phyloP scores from a whole-genome alignment of 2,113 vertebrate genomes.

The Excalfactoria chinensis region DNA sequence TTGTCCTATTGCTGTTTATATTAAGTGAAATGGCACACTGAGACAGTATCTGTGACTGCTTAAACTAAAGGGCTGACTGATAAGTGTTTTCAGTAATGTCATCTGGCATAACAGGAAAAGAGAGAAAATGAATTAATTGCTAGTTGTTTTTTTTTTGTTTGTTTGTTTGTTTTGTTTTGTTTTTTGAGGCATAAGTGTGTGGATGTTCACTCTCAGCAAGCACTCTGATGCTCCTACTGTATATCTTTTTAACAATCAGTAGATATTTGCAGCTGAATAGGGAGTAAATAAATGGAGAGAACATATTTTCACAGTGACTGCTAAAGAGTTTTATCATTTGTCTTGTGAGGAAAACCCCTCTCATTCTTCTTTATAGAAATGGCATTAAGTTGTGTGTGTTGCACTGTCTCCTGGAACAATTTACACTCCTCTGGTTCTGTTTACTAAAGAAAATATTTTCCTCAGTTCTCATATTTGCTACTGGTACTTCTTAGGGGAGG shows the following conservation, averaged over 20 bases:
- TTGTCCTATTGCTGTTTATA: not conserved
- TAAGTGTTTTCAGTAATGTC: not conserved
- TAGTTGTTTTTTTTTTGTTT: not conserved
- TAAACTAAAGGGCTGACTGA: not conserved
- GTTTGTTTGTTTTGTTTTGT: no score
- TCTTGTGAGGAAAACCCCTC: not conserved
- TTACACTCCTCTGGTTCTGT: not conserved
- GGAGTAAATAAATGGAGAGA: not conserved
- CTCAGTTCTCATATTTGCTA: not conserved
- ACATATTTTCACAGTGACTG: not conserved
- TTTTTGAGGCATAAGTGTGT: not conserved
- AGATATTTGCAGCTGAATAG: not conserved
- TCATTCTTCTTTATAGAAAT: not conserved
- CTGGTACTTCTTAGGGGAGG: not conserved
- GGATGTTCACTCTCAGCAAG: not conserved
- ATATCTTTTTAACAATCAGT: not conserved
- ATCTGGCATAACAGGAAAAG: not conserved
- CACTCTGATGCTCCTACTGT: not conserved
- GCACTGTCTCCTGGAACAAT: accelerated
- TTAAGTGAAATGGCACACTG: not conserved
- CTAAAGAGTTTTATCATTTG: not conserved
- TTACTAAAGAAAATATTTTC: not conserved
- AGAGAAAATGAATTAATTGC: not conserved
- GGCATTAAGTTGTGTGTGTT: not conserved
- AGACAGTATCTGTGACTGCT: not conserved